These are phyloP conservation scores for Cataglyphis hispanica DNA, from an alignment of 1,140 invertebrate species.

Conservation along the genomic window DNA sequence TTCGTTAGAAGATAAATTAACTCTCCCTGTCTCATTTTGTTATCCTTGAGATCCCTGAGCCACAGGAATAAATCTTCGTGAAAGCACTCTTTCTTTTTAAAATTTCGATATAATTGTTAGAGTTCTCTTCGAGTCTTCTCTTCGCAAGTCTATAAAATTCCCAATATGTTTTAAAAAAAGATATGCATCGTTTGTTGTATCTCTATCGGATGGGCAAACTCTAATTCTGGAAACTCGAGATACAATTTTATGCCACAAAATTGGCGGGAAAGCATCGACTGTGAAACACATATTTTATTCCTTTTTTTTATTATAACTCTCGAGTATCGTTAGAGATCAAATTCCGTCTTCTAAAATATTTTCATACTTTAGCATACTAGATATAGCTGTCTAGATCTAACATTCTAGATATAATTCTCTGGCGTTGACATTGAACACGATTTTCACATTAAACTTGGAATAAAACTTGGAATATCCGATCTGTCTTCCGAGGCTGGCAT, in stretches of 20 bases:
- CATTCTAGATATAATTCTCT: no score
- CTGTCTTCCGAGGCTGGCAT: no score
- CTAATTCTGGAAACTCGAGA: conserved; percentile 10
- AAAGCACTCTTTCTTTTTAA: no score
- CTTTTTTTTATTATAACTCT: neutral
- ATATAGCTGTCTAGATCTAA: conserved; percentile 14
- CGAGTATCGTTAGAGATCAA: neutral
- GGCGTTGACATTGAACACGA: conserved; percentile 33
- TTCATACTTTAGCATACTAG: conserved; percentile 11
- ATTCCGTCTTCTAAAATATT: neutral
- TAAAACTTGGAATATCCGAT: conserved; percentile 37
- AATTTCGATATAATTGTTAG: no score
- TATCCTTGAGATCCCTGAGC: conserved; percentile 9
- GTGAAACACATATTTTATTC: neutral
- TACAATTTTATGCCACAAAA: neutral
- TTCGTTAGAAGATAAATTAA: conserved; percentile 50
- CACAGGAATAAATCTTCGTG: neutral
- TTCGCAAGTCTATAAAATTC: no score
- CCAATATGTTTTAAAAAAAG: neutral
- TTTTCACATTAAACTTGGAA: conserved; percentile 44
- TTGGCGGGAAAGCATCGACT: neutral
- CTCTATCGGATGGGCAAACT: neutral
- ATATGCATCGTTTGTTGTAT: neutral
- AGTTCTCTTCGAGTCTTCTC: no score
- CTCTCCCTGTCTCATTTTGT: neutral